Evolutionary conservation across 2,888 invertebrate genomes (phyloP).

Genomic region (Girardia tigrina): DNA sequence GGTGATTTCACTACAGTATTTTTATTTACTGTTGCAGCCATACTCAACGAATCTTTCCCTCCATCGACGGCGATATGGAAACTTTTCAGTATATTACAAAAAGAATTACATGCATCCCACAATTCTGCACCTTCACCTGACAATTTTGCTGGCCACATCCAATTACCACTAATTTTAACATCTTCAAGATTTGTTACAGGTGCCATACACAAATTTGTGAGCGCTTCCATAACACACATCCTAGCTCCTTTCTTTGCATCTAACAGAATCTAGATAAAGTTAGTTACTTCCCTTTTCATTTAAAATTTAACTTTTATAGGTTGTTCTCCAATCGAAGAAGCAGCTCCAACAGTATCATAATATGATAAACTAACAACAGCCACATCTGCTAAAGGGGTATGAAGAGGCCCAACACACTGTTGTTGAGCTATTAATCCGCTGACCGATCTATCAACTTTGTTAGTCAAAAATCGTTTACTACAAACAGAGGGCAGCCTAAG

Average conservation of each 20-base stretch:
- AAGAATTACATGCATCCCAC: constrained; percentile 70
- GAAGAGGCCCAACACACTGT: constrained; percentile 90
- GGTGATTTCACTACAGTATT: constrained; percentile 55
- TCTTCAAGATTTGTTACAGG: constrained; percentile 58
- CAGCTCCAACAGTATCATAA: constrained; percentile 68
- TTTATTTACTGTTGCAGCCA: constrained; percentile 72
- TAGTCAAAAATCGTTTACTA: constrained; percentile 84
- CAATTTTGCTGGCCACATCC: constrained; percentile 99
- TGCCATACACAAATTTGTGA: constrained; percentile 76
- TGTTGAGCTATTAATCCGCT: constrained; percentile 82
- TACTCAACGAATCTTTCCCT: constrained; percentile 88
- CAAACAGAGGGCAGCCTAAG: constrained; percentile 71
- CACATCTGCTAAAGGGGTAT: constrained; percentile 84
- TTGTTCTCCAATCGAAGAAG: constrained; percentile 88
- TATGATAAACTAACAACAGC: constrained; percentile 72
- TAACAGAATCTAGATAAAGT: constrained; percentile 57
- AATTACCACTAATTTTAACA: constrained; percentile 95
- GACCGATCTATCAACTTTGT: constrained; percentile 70
- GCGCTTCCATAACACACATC: constrained; percentile 80
- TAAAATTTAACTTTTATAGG: constrained; percentile 67
- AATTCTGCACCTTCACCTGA: constrained; percentile 77
- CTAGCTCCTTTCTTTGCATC: constrained; percentile 73
- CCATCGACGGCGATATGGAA: constrained; percentile 82
- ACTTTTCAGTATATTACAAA: constrained; percentile 68
- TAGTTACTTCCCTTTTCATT: too few species aligned